Base-by-base conservation (phyloP, 1,140 invertebrate genomes). In the Leptestheria dahalacensis region DNA sequence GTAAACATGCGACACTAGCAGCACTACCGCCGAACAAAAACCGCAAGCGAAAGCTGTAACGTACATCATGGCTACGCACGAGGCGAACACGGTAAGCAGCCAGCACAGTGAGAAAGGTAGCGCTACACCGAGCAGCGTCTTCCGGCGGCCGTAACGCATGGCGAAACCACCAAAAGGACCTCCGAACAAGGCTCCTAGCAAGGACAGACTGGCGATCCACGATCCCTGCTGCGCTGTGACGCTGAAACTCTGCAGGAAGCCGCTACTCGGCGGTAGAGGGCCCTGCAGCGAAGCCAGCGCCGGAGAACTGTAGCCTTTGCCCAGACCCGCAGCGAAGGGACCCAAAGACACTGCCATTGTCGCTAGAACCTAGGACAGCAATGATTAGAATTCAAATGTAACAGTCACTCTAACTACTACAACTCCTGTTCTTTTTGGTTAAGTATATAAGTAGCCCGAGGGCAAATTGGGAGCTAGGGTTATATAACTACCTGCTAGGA, bases 261-360 rank as follows among this genome's bases (percentile, higher is more conserved):
- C 73, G 71, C 21, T 71, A 73, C 66, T 73, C 65, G 61, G 64
- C 48, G 61, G 18, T 6, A 57, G 10, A 18, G 48, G 15, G 20
- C 56, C 53, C 67, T 87, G 80, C 64, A 89, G 79, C 0, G 85
- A 88, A n/a, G 84, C 85, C 41, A 88, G 78, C 2, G 86, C 85
- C 15, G 86, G 86, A 12, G 84, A 87, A 65, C 82, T 86, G 75
- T 88, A 88, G 11, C 86, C 86, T 71, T 88, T 88, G 24, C 85
- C 84, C 53, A 89, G 72, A 0, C 86, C 86, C 1, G 84, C 84
- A 1, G 86, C 83, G 62, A 89, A 79, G 10, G 85, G 84, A 21
- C 86, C 86, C 64, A 89, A 75, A 3, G 85, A 86, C 33, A 89
- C 80, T 10, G 85, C 85, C 63, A 88, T 70, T 1, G 85, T 84